Conservation (phyloP, 2,888 invertebrate species). For the Sinotaia quadrata region DNA sequence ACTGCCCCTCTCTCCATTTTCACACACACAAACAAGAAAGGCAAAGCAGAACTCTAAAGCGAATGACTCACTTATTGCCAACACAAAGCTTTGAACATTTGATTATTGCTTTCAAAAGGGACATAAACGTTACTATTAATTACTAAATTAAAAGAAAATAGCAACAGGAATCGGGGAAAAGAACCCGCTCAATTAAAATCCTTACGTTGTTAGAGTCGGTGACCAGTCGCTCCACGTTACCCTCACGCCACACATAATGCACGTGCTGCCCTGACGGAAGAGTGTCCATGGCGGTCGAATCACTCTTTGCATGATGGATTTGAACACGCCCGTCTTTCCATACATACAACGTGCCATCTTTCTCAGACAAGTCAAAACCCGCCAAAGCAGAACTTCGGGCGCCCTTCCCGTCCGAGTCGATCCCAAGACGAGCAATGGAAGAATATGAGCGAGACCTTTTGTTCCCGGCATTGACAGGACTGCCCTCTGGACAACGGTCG, state of each 20-base stretch:
- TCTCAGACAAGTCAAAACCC: neutral
- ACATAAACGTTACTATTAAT: no score
- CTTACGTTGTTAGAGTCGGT: conserved; percentile 18
- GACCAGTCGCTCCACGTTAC: conserved; percentile 25
- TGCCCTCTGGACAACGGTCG: neutral
- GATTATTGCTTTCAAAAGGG: no score
- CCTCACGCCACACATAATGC: conserved; percentile 25
- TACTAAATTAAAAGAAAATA: no score
- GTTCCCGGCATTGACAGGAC: neutral
- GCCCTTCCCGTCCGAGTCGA: neutral
- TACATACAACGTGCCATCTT: conserved; percentile 21
- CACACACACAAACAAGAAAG: no score
- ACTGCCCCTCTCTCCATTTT: no score
- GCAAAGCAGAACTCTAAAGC: no score
- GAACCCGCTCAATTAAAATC: no score
- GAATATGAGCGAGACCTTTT: conserved; percentile 9
- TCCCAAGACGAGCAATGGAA: neutral
- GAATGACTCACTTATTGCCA: no score
- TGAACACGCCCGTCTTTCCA: conserved; percentile 29
- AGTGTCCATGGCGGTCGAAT: neutral
- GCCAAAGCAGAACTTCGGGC: conserved; percentile 1
- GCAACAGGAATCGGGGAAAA: no score
- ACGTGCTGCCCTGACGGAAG: conserved; percentile 19
- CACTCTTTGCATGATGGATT: neutral
- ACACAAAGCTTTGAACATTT: no score